Evolutionary conservation across 2,797 vertebrate species (phyloP).

Genomic region (Pogonophryne albipinna): DNA sequence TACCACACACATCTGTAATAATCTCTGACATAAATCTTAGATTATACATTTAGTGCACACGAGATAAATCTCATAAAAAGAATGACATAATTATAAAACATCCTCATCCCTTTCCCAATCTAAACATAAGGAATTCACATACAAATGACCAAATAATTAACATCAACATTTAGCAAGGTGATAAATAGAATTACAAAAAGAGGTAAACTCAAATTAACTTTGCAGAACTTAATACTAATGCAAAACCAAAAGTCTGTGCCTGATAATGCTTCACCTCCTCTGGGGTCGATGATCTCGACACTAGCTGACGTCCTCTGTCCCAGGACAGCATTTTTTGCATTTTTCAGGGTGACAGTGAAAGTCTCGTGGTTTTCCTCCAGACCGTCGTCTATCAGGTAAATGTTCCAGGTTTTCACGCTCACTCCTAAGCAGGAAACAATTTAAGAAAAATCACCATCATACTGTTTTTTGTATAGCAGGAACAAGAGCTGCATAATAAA

Average conservation of each 20-base stretch:
- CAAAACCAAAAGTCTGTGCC: neutral
- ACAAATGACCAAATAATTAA: neutral
- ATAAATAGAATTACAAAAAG: too few relatives aligned
- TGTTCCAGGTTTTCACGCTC: conserved; percentile 82
- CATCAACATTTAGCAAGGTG: neutral
- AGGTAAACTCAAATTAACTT: too few relatives aligned
- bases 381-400: conserved; percentile 82
- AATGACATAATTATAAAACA: neutral
- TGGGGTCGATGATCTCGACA: conserved; percentile 80
- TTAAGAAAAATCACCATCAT: neutral
- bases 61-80: neutral
- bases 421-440: conserved; percentile 77
- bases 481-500: neutral
- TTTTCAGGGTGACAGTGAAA: conserved; percentile 76
- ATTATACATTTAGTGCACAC: neutral
- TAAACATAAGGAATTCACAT: neutral
- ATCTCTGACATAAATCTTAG: neutral
- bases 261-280: conserved; percentile 66
- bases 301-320: conserved; percentile 76
- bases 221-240: neutral
- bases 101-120: neutral
- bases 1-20: neutral
- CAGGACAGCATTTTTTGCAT: conserved; percentile 79
- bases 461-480: too few relatives aligned
- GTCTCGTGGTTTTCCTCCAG: conserved; percentile 86